Conservation (phyloP, 2,113 vertebrate species). For the Saimiri boliviensis region DNA sequence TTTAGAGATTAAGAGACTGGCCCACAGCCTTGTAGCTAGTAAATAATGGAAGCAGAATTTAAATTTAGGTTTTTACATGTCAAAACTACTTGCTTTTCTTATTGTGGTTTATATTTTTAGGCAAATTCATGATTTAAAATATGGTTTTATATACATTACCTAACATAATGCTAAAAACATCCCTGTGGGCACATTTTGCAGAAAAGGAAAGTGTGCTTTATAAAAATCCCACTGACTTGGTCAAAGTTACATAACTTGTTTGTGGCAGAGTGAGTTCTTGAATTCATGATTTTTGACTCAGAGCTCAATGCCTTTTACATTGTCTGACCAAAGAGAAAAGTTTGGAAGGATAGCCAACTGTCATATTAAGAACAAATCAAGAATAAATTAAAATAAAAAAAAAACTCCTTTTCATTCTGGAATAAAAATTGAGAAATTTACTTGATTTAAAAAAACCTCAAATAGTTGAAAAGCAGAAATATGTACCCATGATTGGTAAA, state of each 20-base stretch:
- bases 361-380: neutral
- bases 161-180: conserved; percentile 19
- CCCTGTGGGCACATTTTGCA: neutral
- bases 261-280: neutral
- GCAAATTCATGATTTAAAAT: conserved; percentile 19
- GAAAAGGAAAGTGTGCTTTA: neutral
- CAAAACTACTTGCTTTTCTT: neutral
- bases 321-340: neutral
- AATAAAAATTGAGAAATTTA: neutral
- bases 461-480: neutral
- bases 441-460: neutral
- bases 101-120: conserved; percentile 22
- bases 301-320: neutral
- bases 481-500: neutral
- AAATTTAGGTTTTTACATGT: neutral
- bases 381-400: neutral
- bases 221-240: neutral
- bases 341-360: neutral
- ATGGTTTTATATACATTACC: neutral
- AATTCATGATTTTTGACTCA: neutral
- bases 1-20: conserved; percentile 2
- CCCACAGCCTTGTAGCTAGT: neutral
- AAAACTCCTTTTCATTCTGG: neutral
- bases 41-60: conserved; percentile 5
- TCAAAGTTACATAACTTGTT: conserved; percentile 8